Evolutionary conservation across 2,797 vertebrate species (phyloP).

Genomic region (Phataginus tetradactyla): DNA sequence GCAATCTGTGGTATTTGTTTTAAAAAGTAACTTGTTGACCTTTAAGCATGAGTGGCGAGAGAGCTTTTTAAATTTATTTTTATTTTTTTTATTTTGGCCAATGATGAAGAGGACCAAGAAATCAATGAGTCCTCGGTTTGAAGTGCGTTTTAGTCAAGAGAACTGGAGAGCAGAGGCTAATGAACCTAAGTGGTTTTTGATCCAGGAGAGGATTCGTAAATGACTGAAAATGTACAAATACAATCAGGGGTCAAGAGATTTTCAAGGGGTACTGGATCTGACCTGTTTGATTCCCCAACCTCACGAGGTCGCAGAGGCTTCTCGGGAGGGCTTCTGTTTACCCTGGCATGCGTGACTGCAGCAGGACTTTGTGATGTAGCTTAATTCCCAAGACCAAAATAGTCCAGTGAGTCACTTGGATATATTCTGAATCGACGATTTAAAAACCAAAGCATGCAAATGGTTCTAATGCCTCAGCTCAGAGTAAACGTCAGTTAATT

Average conservation of each 20-base stretch:
- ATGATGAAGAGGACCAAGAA: background rate
- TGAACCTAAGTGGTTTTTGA: background rate
- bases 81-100: background rate
- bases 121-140: background rate
- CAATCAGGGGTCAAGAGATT: background rate
- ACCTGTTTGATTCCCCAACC: background rate
- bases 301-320: background rate
- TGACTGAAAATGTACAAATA: background rate
- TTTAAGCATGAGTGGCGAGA: background rate
- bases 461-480: background rate
- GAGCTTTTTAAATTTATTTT: background rate
- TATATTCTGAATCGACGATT: constrained; percentile 64
- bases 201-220: background rate
- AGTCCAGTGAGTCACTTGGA: constrained; percentile 69
- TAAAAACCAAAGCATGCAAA: constrained; percentile 52
- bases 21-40: background rate
- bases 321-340: background rate
- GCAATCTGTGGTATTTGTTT: background rate
- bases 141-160: background rate
- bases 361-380: constrained; percentile 33
- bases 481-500: background rate
- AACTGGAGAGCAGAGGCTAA: background rate
- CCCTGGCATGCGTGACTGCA: background rate
- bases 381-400: constrained; percentile 66
- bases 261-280: background rate